phyloP scores from a whole-genome alignment of 2,797 vertebrate genomes.

The Channallabes apus region DNA sequence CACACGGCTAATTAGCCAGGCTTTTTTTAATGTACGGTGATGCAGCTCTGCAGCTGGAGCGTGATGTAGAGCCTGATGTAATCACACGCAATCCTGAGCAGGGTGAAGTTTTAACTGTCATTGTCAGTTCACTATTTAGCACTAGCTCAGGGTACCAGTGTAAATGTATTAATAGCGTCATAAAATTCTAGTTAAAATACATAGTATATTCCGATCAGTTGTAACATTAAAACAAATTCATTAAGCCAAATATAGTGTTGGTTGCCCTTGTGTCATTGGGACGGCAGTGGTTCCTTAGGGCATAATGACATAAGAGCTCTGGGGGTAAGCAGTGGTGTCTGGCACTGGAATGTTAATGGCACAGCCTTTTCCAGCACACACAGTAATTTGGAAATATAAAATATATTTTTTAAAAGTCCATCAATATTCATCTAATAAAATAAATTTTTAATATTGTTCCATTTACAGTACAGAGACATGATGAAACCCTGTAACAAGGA shows the following conservation, averaged over 20 bases:
- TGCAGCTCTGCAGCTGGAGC: conserved; percentile 19
- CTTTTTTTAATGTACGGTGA: conserved; percentile 36
- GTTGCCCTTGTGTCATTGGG: no score
- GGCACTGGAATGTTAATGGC: no score
- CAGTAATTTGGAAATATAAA: background rate
- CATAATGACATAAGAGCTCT: no score
- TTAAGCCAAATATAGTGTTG: no score
- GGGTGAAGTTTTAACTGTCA: background rate
- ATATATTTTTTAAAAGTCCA: background rate
- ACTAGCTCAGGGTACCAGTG: background rate
- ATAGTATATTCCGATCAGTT: background rate
- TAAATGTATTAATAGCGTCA: background rate
- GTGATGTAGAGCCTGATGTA: conserved; percentile 38
- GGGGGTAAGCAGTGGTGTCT: no score
- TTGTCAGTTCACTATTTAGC: background rate
- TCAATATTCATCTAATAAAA: background rate
- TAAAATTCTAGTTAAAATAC: background rate
- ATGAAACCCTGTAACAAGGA: conserved; percentile 24
- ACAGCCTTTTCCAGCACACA: background rate
- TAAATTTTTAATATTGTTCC: background rate
- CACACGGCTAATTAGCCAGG: conserved; percentile 41
- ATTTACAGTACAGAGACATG: conserved; percentile 18
- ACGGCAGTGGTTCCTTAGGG: no score
- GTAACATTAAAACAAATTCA: no score
- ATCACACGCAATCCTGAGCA: conserved; percentile 25